These are phyloP conservation scores for Tachystola acroxantha DNA, from an alignment of 2,888 invertebrate genomes.

Conservation along the genomic window DNA sequence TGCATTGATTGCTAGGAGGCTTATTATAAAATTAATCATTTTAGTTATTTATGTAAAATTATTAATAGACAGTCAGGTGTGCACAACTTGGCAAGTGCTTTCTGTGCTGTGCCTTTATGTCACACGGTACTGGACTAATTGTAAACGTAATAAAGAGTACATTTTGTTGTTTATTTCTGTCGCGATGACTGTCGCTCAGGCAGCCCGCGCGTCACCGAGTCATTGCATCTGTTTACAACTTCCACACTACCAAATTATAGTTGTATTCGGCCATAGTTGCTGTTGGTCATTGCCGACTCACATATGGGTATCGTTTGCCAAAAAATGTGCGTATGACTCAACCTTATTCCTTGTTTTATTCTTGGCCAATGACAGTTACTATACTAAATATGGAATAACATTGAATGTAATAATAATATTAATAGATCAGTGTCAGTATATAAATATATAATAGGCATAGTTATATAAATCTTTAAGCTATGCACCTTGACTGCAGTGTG, in stretches of 20 bases:
- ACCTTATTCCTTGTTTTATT: slow-evolving; percentile 40
- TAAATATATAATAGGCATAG: no score
- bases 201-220: not conserved
- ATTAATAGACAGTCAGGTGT: slow-evolving; percentile 74
- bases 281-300: slow-evolving; percentile 43
- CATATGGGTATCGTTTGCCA: slow-evolving; percentile 54
- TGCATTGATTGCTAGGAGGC: not conserved
- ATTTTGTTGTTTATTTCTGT: slow-evolving; percentile 42
- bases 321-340: slow-evolving; percentile 55
- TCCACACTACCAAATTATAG: slow-evolving; percentile 11
- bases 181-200: slow-evolving; percentile 29
- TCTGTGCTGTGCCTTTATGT: slow-evolving; percentile 35
- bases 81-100: slow-evolving; percentile 58
- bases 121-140: slow-evolving; percentile 60
- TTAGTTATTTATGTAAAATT: slow-evolving; percentile 63
- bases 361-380: slow-evolving; percentile 40
- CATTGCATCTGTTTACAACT: slow-evolving; percentile 28
- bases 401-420: not conserved
- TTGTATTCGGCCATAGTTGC: slow-evolving; percentile 20
- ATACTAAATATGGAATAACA: slow-evolving; percentile 35
- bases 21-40: slow-evolving; percentile 6
- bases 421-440: not conserved
- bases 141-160: slow-evolving; percentile 47
- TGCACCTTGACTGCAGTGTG: no score
- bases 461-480: no score